Percentiles rank a stretch among this genome's conserved stretches.
These are phyloP conservation scores for Xestia xanthographa DNA, from an alignment of 2,888 invertebrate species.

Conservation along the genomic window DNA sequence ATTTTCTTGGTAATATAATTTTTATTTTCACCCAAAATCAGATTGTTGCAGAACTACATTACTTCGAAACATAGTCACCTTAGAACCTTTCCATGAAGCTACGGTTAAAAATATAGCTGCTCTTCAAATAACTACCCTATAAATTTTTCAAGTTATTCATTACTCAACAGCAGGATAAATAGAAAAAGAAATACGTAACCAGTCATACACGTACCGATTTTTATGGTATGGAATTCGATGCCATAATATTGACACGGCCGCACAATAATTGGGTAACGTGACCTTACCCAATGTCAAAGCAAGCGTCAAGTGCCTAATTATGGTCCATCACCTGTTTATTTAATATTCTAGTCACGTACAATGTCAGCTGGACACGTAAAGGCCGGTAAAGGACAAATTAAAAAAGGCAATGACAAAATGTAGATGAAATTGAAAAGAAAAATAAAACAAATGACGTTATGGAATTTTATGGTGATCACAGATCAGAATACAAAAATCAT, in stretches of 20 bases:
- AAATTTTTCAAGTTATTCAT: not conserved
- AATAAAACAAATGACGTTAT: constrained; percentile 2
- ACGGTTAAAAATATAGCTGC: not conserved
- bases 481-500: not conserved
- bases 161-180: constrained; percentile 11
- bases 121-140: not conserved
- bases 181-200: not conserved
- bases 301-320: constrained; percentile 46
- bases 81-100: not conserved
- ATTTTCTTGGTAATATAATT: not conserved
- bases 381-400: constrained; percentile 49
- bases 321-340: constrained; percentile 46
- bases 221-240: constrained; percentile 4
- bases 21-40: too few species aligned
- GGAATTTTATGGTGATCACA: not conserved
- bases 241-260: constrained; percentile 11
- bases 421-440: constrained; percentile 2
- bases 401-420: constrained; percentile 8
- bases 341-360: constrained; percentile 54
- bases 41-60: not conserved
- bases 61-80: not conserved
- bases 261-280: constrained; percentile 57
- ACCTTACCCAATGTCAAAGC: constrained; percentile 71
- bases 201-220: not conserved
- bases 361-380: constrained; percentile 49